A percentile compares a stretch with the other conserved stretches of the same genome.
phyloP scores from a whole-genome alignment of 2,888 invertebrate genomes.

The Hoplodrina blanda region DNA sequence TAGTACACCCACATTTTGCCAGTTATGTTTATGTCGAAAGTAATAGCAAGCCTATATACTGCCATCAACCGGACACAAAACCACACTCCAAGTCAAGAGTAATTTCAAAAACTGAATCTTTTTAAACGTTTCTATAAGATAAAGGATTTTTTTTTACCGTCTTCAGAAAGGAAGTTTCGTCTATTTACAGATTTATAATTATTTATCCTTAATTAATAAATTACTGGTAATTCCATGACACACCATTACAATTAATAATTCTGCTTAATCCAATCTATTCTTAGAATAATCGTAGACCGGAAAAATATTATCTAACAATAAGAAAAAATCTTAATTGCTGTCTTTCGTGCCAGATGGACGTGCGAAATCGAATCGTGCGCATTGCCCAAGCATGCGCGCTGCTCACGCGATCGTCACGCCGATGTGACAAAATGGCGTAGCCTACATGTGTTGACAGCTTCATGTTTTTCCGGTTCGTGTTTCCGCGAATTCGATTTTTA shows the following conservation, averaged over 20 bases:
- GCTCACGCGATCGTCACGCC: conserved; percentile 60
- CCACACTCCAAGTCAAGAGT: no score
- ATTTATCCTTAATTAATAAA: conserved; percentile 8
- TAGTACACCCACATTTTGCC: no score
- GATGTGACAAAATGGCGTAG: conserved; percentile 59
- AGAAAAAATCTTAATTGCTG: conserved; percentile 64
- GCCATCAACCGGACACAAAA: no score
- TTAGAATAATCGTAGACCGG: conserved; percentile 53
- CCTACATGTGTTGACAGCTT: conserved; percentile 57
- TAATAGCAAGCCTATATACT: no score
- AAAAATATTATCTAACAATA: conserved; percentile 65
- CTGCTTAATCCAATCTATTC: conserved; percentile 50
- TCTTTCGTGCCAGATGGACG: conserved; percentile 62
- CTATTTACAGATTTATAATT: not conserved
- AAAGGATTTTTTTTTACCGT: no score
- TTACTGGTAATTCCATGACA: conserved; percentile 9
- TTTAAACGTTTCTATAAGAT: no score
- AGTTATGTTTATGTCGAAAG: no score
- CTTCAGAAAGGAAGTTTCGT: no score
- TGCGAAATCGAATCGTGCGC: conserved; percentile 62
- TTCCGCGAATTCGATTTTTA: conserved; percentile 34
- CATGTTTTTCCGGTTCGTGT: conserved; percentile 53
- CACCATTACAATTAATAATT: conserved; percentile 33
- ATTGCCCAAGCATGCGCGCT: conserved; percentile 39
- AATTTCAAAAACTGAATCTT: no score